Percentiles rank a stretch among this genome's conserved stretches.
Conservation (phyloP, 30 jellyfish, hydroid and myxozoan genomes). For the Pseudorhiza aurosa region DNA sequence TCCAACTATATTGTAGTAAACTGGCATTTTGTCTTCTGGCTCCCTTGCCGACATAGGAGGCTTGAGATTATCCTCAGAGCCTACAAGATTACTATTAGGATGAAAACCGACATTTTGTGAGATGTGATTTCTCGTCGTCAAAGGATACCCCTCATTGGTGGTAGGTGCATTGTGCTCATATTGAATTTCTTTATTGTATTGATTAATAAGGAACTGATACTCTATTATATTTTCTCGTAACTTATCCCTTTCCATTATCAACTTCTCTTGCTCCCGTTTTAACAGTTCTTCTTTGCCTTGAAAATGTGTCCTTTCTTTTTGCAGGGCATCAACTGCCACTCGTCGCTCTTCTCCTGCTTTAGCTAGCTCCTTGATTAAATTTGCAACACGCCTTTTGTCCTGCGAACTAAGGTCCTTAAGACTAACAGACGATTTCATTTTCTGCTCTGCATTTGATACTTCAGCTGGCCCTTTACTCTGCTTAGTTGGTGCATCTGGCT, state of each 20-base stretch:
- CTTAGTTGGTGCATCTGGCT: neutral
- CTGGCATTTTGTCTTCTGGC: conserved; percentile 10
- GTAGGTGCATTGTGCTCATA: conserved; percentile 4
- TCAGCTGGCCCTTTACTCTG: neutral
- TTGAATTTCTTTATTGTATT: conserved; percentile 38
- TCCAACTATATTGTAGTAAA: conserved; percentile 8
- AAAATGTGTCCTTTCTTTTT: conserved; percentile 42
- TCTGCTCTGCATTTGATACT: neutral
- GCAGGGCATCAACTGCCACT: conserved; percentile 59
- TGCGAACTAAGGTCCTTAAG: conserved; percentile 41
- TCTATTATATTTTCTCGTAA: conserved; percentile 61
- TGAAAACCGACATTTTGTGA: no score
- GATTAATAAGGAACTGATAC: conserved; percentile 51
- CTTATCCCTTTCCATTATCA: conserved; percentile 61
- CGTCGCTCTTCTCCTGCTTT: conserved; percentile 83
- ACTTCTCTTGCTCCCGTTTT: conserved; percentile 44
- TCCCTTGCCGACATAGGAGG: neutral
- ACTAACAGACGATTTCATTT: conserved; percentile 29
- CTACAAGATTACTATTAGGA: neutral
- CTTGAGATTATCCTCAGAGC: neutral
- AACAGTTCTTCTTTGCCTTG: conserved; percentile 45
- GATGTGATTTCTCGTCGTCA: neutral
- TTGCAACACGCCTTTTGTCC: conserved; percentile 67
- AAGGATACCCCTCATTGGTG: neutral
- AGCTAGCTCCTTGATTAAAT: conserved; percentile 85